Base-by-base conservation (phyloP, 2,888 invertebrate genomes). In the Macrosoma leucophasiata region DNA sequence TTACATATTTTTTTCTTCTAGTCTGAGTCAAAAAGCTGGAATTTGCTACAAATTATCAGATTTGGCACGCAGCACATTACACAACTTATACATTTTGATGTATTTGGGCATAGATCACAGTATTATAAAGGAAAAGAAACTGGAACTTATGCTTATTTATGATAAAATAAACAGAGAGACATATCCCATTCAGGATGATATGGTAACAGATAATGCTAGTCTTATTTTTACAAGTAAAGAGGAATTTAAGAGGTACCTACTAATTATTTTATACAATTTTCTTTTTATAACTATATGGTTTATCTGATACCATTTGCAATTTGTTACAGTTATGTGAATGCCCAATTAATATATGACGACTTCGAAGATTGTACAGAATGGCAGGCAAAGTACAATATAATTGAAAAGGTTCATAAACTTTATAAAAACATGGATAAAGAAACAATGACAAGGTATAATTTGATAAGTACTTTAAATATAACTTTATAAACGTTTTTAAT, bases 31-130 rank as follows among this genome's bases (percentile, higher is more conserved):
- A 2, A 67, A 65, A 39, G 52, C 62, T 1, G 85, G 85, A 0
- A 18, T 48, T 5, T 79, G 79, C 37, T 79, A 69, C 37, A 79
- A 65, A 43, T 47, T 86, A 8, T 62, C 74, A 3, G 66, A 73
- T 6, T 13, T 48, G 10, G 66, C 68, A 1, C 57, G 62, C 4
- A 53, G 24, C 2, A 62, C 71, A 1, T 48, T 86, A 2, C 46
- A 74, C 32, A 68, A 69, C 22, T 50, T 86, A 10, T 67, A 84
- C 41, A 38, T 73, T 3, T 51, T 85, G 1, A 82, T 78, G 71
- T 84, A 81, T 43, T 56, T 85, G 3, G 85, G 86, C 2, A 71
- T 77, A 6, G 60, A 77, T 40, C 71, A 65, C 21, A 60, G 47
- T 8, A 43, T 67, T 1, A 67, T 85, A 26, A 61, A 74, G 31